These are phyloP conservation scores for Drosophila acutilabella DNA, from an alignment of 2,888 invertebrate species.

Conservation along the genomic window DNA sequence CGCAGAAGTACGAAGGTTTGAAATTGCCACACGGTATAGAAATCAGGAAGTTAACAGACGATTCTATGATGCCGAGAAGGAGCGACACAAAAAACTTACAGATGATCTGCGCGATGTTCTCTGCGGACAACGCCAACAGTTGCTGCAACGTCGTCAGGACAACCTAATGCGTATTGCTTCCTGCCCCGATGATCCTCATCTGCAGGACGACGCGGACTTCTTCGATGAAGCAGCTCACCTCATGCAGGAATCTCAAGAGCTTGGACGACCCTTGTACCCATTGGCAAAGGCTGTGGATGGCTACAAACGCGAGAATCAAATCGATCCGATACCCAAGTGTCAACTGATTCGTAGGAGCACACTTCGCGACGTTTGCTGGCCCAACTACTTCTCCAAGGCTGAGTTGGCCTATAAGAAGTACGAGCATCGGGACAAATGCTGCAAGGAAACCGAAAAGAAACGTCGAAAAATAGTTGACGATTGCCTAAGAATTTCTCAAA, in stretches of 20 bases:
- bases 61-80: conserved; percentile 14
- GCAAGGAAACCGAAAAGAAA: conserved; percentile 25
- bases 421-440: conserved; percentile 59
- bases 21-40: conserved; percentile 53
- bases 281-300: conserved; percentile 73
- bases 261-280: conserved; percentile 81
- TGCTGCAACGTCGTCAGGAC: conserved; percentile 26
- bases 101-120: conserved; percentile 30
- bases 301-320: conserved; percentile 73
- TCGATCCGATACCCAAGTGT: conserved; percentile 44
- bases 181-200: conserved; percentile 52
- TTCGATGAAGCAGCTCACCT: conserved; percentile 77
- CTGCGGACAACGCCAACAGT: conserved; percentile 40
- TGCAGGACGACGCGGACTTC: conserved; percentile 80
- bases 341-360: conserved; percentile 36
- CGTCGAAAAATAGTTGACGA: conserved; percentile 50
- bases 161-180: conserved; percentile 47
- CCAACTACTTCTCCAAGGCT: conserved; percentile 60
- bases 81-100: conserved; percentile 1
- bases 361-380: conserved; percentile 65
- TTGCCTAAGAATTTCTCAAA: conserved; percentile 54
- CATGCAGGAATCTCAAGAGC: conserved; percentile 76
- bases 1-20: conserved; percentile 55
- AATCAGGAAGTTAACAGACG: conserved; percentile 43
- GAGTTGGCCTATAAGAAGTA: conserved; percentile 61